phyloP scores from a whole-genome alignment of 2,888 invertebrate species.

The Hoplodrina ambigua region DNA sequence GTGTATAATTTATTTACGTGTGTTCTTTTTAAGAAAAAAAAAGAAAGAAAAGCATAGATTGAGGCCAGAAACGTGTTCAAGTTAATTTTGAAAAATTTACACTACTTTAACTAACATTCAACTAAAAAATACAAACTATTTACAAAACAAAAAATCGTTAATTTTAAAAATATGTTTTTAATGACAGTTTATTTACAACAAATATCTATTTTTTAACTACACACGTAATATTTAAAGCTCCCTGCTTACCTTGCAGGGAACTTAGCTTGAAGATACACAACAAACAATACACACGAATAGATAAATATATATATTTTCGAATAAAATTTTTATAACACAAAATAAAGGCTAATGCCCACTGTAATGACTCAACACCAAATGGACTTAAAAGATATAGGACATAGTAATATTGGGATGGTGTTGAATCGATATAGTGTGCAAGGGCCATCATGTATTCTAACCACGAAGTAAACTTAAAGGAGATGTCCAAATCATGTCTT shows the following conservation, averaged over 20 bases:
- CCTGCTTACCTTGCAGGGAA: conserved; percentile 39
- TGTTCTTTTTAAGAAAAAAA: conserved; percentile 6
- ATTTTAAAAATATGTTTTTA: conserved; percentile 22
- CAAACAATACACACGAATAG: conserved; percentile 1
- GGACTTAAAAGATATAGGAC: no score
- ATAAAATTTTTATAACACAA: no score
- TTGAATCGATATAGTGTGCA: no score
- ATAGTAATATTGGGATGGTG: no score
- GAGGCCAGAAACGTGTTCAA: conserved; percentile 29
- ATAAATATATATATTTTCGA: neutral
- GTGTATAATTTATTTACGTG: conserved; percentile 5
- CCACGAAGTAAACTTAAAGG: no score
- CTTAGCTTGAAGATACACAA: conserved; percentile 9
- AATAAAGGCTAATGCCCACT: no score
- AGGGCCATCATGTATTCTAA: no score
- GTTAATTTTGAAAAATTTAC: conserved; percentile 34
- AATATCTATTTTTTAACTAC: neutral
- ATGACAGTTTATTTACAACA: conserved; percentile 40
- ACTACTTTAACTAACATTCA: neutral
- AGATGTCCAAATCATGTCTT: no score
- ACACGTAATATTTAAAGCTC: conserved; percentile 24
- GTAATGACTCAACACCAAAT: no score
- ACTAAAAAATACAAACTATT: conserved; percentile 6
- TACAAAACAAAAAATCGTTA: conserved; percentile 28
- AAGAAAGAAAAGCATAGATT: conserved; percentile 33